These are phyloP conservation scores for Agelaius tricolor DNA, from an alignment of 2,113 vertebrate species.

Conservation along the genomic window DNA sequence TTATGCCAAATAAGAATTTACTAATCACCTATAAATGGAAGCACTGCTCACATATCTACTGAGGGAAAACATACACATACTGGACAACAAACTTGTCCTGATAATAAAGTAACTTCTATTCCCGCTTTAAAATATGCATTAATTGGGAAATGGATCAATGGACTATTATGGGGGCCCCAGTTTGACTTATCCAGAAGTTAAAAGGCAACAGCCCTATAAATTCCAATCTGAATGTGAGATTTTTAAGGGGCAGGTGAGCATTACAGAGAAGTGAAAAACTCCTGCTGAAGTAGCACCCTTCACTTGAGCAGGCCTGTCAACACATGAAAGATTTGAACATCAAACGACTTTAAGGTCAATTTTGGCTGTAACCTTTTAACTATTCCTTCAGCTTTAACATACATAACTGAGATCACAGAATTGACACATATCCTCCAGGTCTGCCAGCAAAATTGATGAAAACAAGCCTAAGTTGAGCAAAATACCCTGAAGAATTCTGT, in stretches of 20 bases:
- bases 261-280: neutral
- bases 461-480: neutral
- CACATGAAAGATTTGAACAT: slow-evolving; percentile 35
- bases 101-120: neutral
- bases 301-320: slow-evolving; percentile 50
- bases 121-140: neutral
- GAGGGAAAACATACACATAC: neutral
- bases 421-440: neutral
- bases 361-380: slow-evolving; percentile 58
- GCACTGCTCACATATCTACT: neutral
- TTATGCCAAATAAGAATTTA: neutral
- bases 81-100: neutral
- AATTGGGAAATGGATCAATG: neutral
- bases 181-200: neutral
- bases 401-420: slow-evolving; percentile 5
- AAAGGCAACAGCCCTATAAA: neutral
- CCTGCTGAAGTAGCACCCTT: slow-evolving; percentile 18
- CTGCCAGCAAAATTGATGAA: slow-evolving; percentile 1
- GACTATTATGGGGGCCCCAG: neutral
- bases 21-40: neutral
- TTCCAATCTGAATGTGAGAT: neutral
- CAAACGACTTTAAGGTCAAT: slow-evolving; percentile 21
- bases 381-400: slow-evolving; percentile 37
- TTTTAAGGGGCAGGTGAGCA: neutral
- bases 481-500: neutral